Conservation (phyloP, 2,113 vertebrate species). For the Arvicanthis niloticus region DNA sequence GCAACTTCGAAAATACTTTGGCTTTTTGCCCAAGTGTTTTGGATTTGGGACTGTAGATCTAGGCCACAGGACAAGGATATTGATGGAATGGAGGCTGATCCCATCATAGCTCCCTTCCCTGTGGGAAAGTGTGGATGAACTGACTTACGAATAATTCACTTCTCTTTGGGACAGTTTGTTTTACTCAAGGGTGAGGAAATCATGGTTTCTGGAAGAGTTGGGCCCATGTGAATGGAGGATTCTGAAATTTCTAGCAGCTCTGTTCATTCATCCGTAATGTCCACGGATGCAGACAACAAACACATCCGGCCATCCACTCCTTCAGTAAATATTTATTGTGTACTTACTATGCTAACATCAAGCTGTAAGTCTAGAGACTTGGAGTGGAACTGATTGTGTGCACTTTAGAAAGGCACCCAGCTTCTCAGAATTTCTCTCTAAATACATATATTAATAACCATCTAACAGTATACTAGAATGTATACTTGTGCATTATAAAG, state of each 20-base stretch:
- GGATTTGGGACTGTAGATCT: not conserved
- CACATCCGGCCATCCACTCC: not conserved
- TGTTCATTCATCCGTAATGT: not conserved
- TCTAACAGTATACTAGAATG: conserved; percentile 11
- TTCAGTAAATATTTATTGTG: conserved; percentile 42
- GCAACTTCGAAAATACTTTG: not conserved
- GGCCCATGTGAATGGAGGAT: conserved; percentile 40
- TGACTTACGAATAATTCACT: not conserved
- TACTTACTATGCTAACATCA: not conserved
- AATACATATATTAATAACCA: not conserved
- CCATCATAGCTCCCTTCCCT: not conserved
- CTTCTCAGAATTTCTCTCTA: conserved; percentile 19
- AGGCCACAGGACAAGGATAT: not conserved
- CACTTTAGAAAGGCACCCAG: not conserved
- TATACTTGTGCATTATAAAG: not conserved
- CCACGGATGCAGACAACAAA: conserved; percentile 12
- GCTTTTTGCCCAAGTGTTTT: not conserved
- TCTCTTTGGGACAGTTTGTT: not conserved
- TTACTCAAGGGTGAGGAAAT: not conserved
- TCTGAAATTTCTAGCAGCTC: not conserved
- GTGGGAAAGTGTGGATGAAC: not conserved
- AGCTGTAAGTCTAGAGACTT: not conserved
- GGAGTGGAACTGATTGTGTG: not conserved
- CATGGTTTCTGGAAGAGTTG: not conserved
- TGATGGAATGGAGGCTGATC: not conserved